Percentiles rank a stretch among this genome's conserved stretches.
Conservation (phyloP, 2,888 invertebrate species). For the Steinernema scapterisci region DNA sequence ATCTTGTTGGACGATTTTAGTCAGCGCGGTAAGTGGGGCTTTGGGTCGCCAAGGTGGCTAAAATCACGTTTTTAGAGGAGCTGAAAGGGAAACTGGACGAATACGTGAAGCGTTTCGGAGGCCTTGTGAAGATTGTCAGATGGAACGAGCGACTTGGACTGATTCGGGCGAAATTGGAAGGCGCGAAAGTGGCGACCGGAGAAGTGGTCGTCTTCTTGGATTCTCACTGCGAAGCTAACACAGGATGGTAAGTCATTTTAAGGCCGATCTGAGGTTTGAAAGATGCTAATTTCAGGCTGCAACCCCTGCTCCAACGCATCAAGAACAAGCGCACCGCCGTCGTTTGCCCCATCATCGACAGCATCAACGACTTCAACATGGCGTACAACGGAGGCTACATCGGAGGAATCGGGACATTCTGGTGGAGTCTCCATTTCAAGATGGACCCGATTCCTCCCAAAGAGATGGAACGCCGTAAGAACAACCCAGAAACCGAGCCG, state of each 20-base stretch:
- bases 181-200: constrained; percentile 81
- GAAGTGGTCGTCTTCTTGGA: constrained; percentile 85
- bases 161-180: constrained; percentile 78
- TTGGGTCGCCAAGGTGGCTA: not conserved
- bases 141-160: constrained; percentile 81
- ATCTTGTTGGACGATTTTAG: constrained; percentile 93
- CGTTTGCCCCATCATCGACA: constrained; percentile 91
- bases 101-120: constrained; percentile 74
- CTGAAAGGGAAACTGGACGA: constrained; percentile 79
- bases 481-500: constrained; percentile 46
- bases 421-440: constrained; percentile 71
- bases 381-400: constrained; percentile 73
- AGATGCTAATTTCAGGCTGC: constrained; percentile 73
- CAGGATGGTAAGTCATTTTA: constrained; percentile 79
- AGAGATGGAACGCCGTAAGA: constrained; percentile 72
- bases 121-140: constrained; percentile 77
- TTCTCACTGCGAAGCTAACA: constrained; percentile 85
- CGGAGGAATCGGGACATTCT: constrained; percentile 68
- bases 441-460: constrained; percentile 76
- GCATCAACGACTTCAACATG: constrained; percentile 82
- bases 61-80: constrained; percentile 71
- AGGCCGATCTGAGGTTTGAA: constrained; percentile 74
- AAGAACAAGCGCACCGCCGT: constrained; percentile 81
- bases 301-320: constrained; percentile 85
- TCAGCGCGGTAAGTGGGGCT: constrained; percentile 74